Base-by-base conservation (phyloP, 2,888 invertebrate species). In the Parnassius orleans region DNA sequence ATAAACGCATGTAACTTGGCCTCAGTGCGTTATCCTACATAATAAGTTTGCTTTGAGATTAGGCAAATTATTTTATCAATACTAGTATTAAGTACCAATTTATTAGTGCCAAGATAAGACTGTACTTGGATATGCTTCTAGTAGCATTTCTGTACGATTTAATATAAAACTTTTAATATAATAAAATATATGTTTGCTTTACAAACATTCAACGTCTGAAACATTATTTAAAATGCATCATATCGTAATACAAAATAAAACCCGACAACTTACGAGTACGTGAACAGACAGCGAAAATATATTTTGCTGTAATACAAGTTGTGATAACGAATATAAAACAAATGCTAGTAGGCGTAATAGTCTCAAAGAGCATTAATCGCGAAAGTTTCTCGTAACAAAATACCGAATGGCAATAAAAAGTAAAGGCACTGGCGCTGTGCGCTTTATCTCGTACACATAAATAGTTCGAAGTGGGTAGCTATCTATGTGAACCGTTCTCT, bases 401-500 rank as follows among this genome's bases (percentile, higher is more conserved):
- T 72, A 80, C 76, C 72, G 72, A 74, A 72, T 72, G 66, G 73
- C 76, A 79, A 82, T 81, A 82, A 84, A 83, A 84, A 83, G 74
- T 74, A 77, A 74, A 81, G 78, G 76, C 77, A 69, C 75, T 72
- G 74, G 75, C 72, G 78, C 71, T 82, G 84, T 80, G 76, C 72
- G 71, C 68, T 79, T 83, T 82, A 84, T 83, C 80, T 83, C 72
- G 74, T 72, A 68, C 77, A 75, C 81, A 83, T 84, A 84, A 85
- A 84, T 83, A 83, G 69, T 70, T 69, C 68, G 70, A 70, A 72
- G 72, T 73, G 72, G 75, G 69, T 62, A 76, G 78, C 73, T 73
- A 76, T 73, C 61, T 48, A 12, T 14, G 61, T 48, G 48, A 43
- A 47, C 68, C 69, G 68, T 69, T 80, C 78, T 82, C 82, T 78